Base-by-base conservation (phyloP, 2,888 invertebrate genomes). In the Elysia crispata region DNA sequence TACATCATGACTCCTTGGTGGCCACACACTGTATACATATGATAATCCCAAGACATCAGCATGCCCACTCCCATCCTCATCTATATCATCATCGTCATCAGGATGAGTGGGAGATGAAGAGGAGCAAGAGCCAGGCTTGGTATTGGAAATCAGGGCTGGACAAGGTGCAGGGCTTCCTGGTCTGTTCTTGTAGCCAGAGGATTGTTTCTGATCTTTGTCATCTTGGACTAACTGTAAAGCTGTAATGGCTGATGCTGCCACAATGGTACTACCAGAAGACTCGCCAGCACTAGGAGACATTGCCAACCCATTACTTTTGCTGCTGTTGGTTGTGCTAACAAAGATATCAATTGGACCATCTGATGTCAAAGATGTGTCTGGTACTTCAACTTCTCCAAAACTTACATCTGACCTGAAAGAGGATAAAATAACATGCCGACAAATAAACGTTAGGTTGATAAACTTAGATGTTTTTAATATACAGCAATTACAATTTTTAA, bases 41-140 rank as follows among this genome's bases (percentile, higher is more conserved):
- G 82, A 75, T 1, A 50, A 33, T 41, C 75, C 76, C 18, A 57
- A 11, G 41, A 41, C 41, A 41, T 41, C 41, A 6, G 41, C 41
- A 11, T 41, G 41, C 41, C 41, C 41, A 41, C 41, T 41, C 41
- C 41, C 41, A 11, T 41, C 41, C 11, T 41, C 41, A 11, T 41
- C 41, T 41, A 41, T 41, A 60, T 20, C 60, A 20, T 23, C 23
- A 67, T 82, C 79, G n/a, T 82, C 79, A 81, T 86, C 84, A 77
- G 88, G 87, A 28, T 84, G 60, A 28, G 77, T 50, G 30, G 80
- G 76, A n/a, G 77, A 76, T 13, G 81, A 81, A 15, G 81, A 74
- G 18, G 74, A 49, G 30, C 72, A 76, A 33, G 70, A 62, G 33
- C n/a, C 23, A 57, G 62, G 33, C 41, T 23, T 25, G 18, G 64